Evolutionary conservation across 2,797 vertebrate genomes (phyloP).

Genomic region (Chiloscyllium punctatum): DNA sequence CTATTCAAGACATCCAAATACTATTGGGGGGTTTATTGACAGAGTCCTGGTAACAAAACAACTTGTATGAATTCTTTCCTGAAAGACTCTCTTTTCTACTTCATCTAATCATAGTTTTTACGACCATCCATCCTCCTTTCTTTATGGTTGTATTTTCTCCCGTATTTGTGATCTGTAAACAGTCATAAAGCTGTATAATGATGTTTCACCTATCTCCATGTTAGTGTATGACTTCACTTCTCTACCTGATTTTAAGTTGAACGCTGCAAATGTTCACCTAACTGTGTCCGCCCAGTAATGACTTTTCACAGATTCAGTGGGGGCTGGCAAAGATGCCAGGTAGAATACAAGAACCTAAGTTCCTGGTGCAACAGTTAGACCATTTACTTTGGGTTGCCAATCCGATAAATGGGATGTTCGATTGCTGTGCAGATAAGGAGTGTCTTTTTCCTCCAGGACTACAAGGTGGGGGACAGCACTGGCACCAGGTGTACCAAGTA

Average conservation of each 20-base stretch:
- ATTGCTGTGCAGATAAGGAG: too few relatives aligned
- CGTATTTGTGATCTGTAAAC: too few relatives aligned
- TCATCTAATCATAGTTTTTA: background rate
- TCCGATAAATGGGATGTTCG: too few relatives aligned
- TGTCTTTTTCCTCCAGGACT: too few relatives aligned
- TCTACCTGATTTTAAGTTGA: background rate
- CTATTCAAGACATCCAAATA: background rate
- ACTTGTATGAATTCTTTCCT: background rate
- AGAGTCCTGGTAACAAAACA: background rate
- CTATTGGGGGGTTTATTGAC: background rate
- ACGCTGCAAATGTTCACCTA: background rate
- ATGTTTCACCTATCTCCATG: background rate
- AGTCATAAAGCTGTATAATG: background rate
- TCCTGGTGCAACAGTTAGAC: too few relatives aligned
- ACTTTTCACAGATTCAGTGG: too few relatives aligned
- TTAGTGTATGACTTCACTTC: background rate
- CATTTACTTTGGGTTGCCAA: too few relatives aligned
- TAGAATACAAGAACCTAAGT: too few relatives aligned
- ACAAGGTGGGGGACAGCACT: too few relatives aligned
- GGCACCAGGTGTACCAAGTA: too few relatives aligned
- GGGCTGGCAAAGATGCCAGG: too few relatives aligned
- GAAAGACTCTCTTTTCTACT: background rate
- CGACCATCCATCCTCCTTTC: background rate
- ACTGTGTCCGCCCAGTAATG: too few relatives aligned
- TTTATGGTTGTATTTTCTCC: background rate